Percentiles rank a stretch among this genome's conserved stretches.
Conservation (phyloP, 2,797 vertebrate species). For the Propithecus perrieri region DNA sequence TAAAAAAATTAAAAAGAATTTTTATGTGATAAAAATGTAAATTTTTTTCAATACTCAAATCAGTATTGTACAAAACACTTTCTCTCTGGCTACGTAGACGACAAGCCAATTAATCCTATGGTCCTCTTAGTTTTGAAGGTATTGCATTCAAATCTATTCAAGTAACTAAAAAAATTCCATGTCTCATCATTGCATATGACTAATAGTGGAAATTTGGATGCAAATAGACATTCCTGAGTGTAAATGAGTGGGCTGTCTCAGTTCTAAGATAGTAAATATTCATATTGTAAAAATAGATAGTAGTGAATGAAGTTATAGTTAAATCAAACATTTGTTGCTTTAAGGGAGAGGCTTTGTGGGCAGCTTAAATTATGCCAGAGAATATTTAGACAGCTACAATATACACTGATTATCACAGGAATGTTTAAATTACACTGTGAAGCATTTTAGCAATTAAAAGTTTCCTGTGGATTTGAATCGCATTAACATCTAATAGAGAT, state of each 20-base stretch:
- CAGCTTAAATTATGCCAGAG: slow-evolving; percentile 61
- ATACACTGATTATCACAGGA: slow-evolving; percentile 37
- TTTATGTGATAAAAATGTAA: neutral
- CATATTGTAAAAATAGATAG: neutral
- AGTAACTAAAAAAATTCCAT: neutral
- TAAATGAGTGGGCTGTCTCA: neutral
- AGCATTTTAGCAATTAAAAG: slow-evolving; percentile 68
- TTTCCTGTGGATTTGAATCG: slow-evolving; percentile 65
- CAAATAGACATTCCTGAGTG: slow-evolving; percentile 27
- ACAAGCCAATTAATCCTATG: slow-evolving; percentile 28
- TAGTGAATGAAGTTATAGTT: slow-evolving; percentile 33
- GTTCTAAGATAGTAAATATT: slow-evolving; percentile 45
- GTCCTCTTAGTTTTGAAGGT: slow-evolving; percentile 19
- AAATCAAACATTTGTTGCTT: slow-evolving; percentile 67
- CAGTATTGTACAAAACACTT: neutral
- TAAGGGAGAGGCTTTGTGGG: slow-evolving; percentile 56
- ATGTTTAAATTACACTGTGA: slow-evolving; percentile 64
- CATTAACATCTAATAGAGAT: slow-evolving; percentile 34
- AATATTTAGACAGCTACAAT: slow-evolving; percentile 69
- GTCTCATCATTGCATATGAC: neutral
- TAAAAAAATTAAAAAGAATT: neutral
- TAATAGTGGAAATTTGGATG: slow-evolving; percentile 30
- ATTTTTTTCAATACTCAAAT: slow-evolving; percentile 25
- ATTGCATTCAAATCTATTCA: slow-evolving; percentile 25
- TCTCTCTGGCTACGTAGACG: neutral